Percentiles rank a stretch among this genome's conserved stretches.
Conservation (phyloP, 1,140 invertebrate genomes). For the Drosophila ficusphila region DNA sequence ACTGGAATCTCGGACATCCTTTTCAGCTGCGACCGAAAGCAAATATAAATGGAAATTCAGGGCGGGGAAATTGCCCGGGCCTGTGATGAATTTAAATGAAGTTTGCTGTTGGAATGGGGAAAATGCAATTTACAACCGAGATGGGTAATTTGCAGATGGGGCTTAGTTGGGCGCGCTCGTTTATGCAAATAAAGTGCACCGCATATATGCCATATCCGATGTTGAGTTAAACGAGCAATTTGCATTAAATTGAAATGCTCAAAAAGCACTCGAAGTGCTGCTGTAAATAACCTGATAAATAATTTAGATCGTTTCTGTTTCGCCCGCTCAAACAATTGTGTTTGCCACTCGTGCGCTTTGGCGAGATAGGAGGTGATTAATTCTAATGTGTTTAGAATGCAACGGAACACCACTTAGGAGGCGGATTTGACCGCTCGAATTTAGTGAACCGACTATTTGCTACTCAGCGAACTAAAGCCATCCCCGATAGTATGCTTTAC, state of each 20-base stretch:
- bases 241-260: slow-evolving; percentile 23
- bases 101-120: slow-evolving; percentile 21
- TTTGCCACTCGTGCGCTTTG: slow-evolving; percentile 37
- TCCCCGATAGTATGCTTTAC: slow-evolving; percentile 16
- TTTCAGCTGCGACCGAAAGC: slow-evolving; percentile 15
- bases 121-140: slow-evolving; percentile 47
- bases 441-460: background rate
- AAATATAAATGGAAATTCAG: slow-evolving; percentile 10
- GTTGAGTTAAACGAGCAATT: slow-evolving; percentile 30
- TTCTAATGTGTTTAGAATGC: slow-evolving; percentile 70
- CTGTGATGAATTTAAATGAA: slow-evolving; percentile 52
- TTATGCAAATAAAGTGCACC: slow-evolving; percentile 24
- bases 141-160: slow-evolving; percentile 41
- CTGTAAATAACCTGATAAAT: slow-evolving; percentile 21
- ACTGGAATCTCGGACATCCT: background rate
- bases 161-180: background rate
- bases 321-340: slow-evolving; percentile 20
- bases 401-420: slow-evolving; percentile 28
- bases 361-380: slow-evolving; percentile 61
- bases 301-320: slow-evolving; percentile 27
- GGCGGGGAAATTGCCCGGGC: slow-evolving; percentile 19
- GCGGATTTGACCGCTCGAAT: background rate
- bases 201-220: slow-evolving; percentile 2
- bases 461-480: background rate
- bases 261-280: slow-evolving; percentile 1